phyloP scores from a whole-genome alignment of 2,797 vertebrate genomes.

The Semotilus atromaculatus region DNA sequence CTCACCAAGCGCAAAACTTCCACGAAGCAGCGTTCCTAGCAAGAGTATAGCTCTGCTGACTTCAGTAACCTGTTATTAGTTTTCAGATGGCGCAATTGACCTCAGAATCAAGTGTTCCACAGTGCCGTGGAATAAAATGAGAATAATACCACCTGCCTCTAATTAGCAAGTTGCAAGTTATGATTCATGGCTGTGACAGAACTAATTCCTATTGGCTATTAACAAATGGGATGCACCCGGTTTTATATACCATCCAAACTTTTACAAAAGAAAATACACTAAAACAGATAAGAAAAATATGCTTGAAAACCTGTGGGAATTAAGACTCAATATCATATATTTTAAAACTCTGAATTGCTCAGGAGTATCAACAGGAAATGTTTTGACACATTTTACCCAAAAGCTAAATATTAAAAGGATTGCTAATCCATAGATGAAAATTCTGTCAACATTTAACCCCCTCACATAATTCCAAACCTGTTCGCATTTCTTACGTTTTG shows the following conservation, averaged over 20 bases:
- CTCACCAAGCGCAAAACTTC: too few species aligned
- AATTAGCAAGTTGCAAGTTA: background rate
- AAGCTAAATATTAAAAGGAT: background rate
- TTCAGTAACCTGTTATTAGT: too few species aligned
- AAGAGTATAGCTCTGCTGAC: too few species aligned
- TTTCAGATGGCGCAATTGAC: too few species aligned
- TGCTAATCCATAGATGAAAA: background rate
- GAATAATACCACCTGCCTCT: background rate
- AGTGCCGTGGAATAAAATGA: background rate
- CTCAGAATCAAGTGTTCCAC: too few species aligned
- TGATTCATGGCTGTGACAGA: background rate
- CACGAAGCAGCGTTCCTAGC: too few species aligned
- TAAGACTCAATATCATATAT: background rate
- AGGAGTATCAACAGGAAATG: background rate
- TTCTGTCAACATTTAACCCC: background rate
- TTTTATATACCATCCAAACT: background rate
- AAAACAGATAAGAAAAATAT: background rate
- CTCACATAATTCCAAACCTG: background rate
- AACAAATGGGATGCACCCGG: background rate
- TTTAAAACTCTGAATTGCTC: background rate
- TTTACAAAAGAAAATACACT: background rate
- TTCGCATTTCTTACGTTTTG: background rate
- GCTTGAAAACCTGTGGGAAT: background rate
- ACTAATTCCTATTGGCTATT: background rate
- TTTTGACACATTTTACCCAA: background rate